Evolutionary conservation across 1,140 invertebrate species (phyloP).

Genomic region (Drosophila neocordata): DNA sequence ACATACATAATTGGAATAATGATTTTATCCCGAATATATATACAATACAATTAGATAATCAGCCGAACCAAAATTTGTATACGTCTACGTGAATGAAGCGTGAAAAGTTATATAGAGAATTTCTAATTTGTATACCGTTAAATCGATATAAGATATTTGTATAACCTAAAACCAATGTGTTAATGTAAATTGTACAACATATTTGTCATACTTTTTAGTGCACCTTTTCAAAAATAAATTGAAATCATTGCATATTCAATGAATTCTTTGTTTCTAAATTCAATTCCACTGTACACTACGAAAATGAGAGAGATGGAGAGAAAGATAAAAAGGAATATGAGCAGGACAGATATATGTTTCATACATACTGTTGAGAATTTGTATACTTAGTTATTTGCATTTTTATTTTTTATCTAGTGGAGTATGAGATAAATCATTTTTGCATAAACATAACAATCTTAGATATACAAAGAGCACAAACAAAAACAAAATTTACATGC

Average conservation of each 20-base stretch:
- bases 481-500: too few relatives aligned
- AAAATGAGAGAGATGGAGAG: neutral
- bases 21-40: constrained; percentile 11
- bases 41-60: constrained; percentile 7
- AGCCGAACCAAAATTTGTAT: constrained; percentile 49
- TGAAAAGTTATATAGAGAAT: constrained; percentile 1
- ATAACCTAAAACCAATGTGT: neutral
- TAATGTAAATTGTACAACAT: constrained; percentile 2
- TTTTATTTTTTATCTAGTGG: too few relatives aligned
- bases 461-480: too few relatives aligned
- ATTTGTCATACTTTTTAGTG: constrained; percentile 13
- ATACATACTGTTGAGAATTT: neutral
- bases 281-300: neutral
- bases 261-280: neutral
- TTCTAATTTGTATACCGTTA: constrained; percentile 6
- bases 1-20: constrained; percentile 14
- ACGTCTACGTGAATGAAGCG: constrained; percentile 19
- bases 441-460: too few relatives aligned
- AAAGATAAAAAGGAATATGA: neutral
- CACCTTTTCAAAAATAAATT: constrained; percentile 5
- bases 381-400: too few relatives aligned
- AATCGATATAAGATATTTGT: constrained; percentile 1
- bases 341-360: neutral
- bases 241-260: neutral
- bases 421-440: too few relatives aligned